Percentiles rank a stretch among this genome's conserved stretches.
phyloP scores from a whole-genome alignment of 2,888 invertebrate species.

The Andrena dorsata region DNA sequence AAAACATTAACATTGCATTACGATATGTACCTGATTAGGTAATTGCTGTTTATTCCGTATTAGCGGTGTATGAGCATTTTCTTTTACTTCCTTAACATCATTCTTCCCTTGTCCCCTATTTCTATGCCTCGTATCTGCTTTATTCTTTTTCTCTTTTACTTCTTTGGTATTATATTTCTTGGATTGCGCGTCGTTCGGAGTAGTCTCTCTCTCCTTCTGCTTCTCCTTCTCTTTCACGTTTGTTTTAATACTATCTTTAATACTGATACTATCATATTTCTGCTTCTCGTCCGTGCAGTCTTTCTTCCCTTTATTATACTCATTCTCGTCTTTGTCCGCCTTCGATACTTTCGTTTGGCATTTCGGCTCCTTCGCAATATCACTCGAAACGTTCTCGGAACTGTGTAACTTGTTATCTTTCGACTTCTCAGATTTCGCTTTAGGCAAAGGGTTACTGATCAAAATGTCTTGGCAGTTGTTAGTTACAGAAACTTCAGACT shows the following conservation, averaged over 20 bases:
- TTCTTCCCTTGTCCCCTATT: constrained; percentile 73
- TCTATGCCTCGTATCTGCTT: constrained; percentile 82
- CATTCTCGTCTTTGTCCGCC: constrained; percentile 62
- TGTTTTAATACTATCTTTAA: constrained; percentile 44
- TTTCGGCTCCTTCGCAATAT: constrained; percentile 61
- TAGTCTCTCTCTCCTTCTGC: constrained; percentile 42
- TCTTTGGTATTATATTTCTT: constrained; percentile 80
- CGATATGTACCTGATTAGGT: constrained; percentile 75
- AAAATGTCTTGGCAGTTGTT: constrained; percentile 65
- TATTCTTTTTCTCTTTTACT: constrained; percentile 83
- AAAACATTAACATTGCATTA: constrained; percentile 48
- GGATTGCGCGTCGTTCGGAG: constrained; percentile 38
- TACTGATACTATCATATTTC: constrained; percentile 33
- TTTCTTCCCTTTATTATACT: constrained; percentile 49
- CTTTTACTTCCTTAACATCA: constrained; percentile 70
- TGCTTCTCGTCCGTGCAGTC: constrained; percentile 59
- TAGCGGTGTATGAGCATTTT: constrained; percentile 52
- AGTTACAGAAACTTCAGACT: constrained; percentile 68
- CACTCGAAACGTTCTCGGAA: constrained; percentile 60
- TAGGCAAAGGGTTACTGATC: constrained; percentile 59
- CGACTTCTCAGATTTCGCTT: constrained; percentile 69
- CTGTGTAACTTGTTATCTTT: constrained; percentile 71
- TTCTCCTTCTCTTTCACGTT: constrained; percentile 11
- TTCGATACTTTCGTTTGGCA: constrained; percentile 56
- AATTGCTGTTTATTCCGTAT: constrained; percentile 62